Percentiles rank a stretch among this genome's conserved stretches.
phyloP scores from a whole-genome alignment of 2,888 invertebrate species.

The Idaea biselata region DNA sequence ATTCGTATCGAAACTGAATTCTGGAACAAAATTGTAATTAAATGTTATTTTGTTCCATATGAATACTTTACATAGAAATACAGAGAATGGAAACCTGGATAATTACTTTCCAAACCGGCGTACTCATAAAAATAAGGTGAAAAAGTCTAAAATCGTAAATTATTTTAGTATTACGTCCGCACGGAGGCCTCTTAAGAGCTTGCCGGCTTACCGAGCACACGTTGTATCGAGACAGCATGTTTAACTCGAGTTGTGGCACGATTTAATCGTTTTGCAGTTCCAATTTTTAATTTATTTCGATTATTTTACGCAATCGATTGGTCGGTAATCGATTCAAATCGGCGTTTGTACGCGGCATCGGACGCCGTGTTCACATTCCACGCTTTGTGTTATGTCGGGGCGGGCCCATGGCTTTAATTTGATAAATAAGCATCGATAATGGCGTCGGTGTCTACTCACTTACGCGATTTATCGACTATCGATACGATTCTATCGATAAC shows the following conservation, averaged over 20 bases:
- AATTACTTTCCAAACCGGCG: too few relatives aligned
- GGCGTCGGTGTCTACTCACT: constrained; percentile 22
- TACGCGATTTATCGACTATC: constrained; percentile 18
- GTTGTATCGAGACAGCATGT: background rate
- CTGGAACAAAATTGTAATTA: too few relatives aligned
- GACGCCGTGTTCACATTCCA: constrained; percentile 31
- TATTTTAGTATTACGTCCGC: too few relatives aligned
- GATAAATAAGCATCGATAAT: constrained; percentile 23
- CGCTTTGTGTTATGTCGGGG: constrained; percentile 18
- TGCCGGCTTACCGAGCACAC: background rate
- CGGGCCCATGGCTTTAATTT: constrained; percentile 25
- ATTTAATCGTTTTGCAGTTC: background rate
- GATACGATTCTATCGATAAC: background rate
- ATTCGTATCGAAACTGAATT: too few relatives aligned
- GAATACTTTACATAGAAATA: too few relatives aligned
- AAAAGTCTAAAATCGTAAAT: too few relatives aligned
- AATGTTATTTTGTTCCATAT: too few relatives aligned
- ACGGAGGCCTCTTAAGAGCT: background rate
- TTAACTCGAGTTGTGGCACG: background rate
- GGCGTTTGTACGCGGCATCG: constrained; percentile 7
- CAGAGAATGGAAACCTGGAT: too few relatives aligned
- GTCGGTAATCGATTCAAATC: constrained; percentile 10
- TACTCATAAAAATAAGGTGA: too few relatives aligned
- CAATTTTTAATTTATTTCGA: background rate
- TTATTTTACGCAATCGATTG: background rate